Base-by-base conservation (phyloP, 2,888 invertebrate genomes). In the Cryptops parisi region DNA sequence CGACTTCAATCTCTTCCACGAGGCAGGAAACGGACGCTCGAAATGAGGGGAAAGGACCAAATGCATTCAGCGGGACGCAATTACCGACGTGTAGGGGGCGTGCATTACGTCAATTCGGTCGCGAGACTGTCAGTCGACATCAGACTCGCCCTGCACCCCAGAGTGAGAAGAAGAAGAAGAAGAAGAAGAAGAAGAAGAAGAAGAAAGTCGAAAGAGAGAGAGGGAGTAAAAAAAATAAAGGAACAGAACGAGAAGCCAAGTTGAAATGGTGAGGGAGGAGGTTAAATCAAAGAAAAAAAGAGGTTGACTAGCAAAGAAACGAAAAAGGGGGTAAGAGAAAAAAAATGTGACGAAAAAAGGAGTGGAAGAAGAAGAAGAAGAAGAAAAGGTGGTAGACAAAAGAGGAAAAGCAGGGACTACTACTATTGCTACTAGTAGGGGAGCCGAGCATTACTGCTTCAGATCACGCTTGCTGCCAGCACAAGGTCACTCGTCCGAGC, bases 401-500 rank as follows among this genome's bases (percentile, higher is more conserved):
- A 33, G 33, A 33, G 15, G 33, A 15, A 15, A 33, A 15, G 15
- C 33, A 15, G 15, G 33, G 33, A 9, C 6, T 33, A n/a, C n/a
- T n/a, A n/a, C n/a, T n/a, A n/a, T n/a, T n/a, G n/a, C n/a, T n/a
- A n/a, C n/a, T n/a, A n/a, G n/a, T n/a, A n/a, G n/a, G n/a, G n/a
- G n/a, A n/a, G n/a, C n/a, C n/a, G n/a, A n/a, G n/a, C n/a, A 33
- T 33, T 33, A 33, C 33, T 9, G 33, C 33, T 33, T 15, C 9
- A 9, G 33, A 33, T 33, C 33, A 33, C 33, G 33, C 15, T 6
- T 9, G 33, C 33, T 48, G 25, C 6, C 48, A n/a, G 38, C 38
- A 38, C 48, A n/a, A 48, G 48, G 48, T 48, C 48, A 48, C 21
- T 21, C 48, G 48, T 17, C 48, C 48, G 48, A 48, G 48, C 48